Evolutionary conservation across 2,888 invertebrate genomes (phyloP).

Genomic region (Agriopis leucophaearia): DNA sequence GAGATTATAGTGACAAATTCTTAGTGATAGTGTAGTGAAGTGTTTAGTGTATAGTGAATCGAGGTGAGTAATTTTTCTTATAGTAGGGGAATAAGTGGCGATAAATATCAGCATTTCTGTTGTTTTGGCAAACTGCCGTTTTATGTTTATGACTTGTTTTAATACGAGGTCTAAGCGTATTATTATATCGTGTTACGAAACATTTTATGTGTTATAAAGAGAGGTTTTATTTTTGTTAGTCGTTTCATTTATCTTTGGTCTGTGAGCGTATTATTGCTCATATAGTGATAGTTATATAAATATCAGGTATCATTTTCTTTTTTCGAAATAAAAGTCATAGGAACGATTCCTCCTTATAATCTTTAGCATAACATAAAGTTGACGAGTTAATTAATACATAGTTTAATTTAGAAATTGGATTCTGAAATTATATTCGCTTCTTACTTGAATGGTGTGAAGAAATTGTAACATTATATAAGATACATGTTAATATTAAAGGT

Average conservation of each 20-base stretch:
- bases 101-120: constrained; percentile 27
- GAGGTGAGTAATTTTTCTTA: constrained; percentile 48
- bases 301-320: neutral
- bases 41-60: constrained; percentile 50
- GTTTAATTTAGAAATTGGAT: no score
- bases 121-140: constrained; percentile 41
- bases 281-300: neutral
- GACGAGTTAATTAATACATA: no score
- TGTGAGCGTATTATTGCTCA: constrained; percentile 5
- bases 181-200: constrained; percentile 46
- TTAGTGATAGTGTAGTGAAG: constrained; percentile 54
- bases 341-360: neutral
- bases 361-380: no score
- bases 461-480: no score
- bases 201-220: constrained; percentile 45
- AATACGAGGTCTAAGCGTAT: constrained; percentile 43
- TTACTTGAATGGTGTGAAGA: no score
- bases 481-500: no score
- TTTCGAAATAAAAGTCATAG: neutral
- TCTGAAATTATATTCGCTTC: no score
- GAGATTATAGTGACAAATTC: constrained; percentile 47
- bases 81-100: neutral
- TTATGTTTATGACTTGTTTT: constrained; percentile 46
- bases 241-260: constrained; percentile 28
- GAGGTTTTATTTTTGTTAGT: constrained; percentile 38